Evolutionary conservation across 2,888 invertebrate genomes (phyloP).

Genomic region (Sinohyriopsis cumingii): DNA sequence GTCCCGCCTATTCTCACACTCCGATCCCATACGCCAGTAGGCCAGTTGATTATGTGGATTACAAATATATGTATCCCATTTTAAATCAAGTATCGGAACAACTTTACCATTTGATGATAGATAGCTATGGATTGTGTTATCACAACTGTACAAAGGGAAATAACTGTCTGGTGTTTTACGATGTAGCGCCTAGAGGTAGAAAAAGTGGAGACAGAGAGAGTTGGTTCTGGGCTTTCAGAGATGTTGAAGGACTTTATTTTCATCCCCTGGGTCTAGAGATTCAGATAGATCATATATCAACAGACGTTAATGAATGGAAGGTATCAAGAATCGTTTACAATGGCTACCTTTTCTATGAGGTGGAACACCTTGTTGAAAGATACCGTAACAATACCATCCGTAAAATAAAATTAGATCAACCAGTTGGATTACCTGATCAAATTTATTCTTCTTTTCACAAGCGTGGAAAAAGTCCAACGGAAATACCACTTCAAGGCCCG

Average conservation of each 20-base stretch:
- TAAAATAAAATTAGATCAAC: slow-evolving; percentile 24
- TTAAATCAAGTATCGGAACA: slow-evolving; percentile 33
- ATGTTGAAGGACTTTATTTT: slow-evolving; percentile 59
- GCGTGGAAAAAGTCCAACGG: slow-evolving; percentile 43
- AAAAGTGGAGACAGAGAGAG: slow-evolving; percentile 50
- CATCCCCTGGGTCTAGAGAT: slow-evolving; percentile 61
- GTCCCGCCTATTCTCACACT: slow-evolving; percentile 48
- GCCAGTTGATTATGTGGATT: slow-evolving; percentile 53
- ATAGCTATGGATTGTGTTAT: slow-evolving; percentile 53
- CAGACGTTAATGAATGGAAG: slow-evolving; percentile 48
- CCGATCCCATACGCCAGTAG: slow-evolving; percentile 57
- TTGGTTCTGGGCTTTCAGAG: slow-evolving; percentile 59
- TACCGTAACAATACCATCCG: slow-evolving; percentile 26
- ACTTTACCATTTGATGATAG: slow-evolving; percentile 46
- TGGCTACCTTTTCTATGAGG: slow-evolving; percentile 52
- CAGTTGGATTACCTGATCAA: slow-evolving; percentile 26
- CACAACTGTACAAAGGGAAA: slow-evolving; percentile 53
- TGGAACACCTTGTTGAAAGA: slow-evolving; percentile 43
- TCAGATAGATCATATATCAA: slow-evolving; percentile 53
- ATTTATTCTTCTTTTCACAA: slow-evolving; percentile 51
- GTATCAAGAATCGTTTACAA: slow-evolving; percentile 55
- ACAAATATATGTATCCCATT: slow-evolving; percentile 40
- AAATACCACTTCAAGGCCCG: slow-evolving; percentile 52
- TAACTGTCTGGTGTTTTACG: slow-evolving; percentile 52
- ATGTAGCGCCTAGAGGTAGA: slow-evolving; percentile 54